Base-by-base conservation (phyloP, 2,888 invertebrate genomes). In the Rhagium mordax region DNA sequence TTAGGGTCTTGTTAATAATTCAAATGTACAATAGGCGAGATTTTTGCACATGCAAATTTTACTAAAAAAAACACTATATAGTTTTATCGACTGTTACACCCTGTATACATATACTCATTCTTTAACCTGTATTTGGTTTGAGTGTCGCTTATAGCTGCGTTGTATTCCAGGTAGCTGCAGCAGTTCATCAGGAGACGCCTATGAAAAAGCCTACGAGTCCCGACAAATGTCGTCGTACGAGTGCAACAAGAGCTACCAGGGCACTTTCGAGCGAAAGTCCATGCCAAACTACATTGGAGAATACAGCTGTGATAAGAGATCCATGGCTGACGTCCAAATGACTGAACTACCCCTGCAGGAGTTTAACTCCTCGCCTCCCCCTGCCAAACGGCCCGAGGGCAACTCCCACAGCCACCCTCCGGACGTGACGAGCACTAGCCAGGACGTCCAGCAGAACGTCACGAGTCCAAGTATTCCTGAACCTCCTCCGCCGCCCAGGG, bases 301-400 rank as follows among this genome's bases (percentile, higher is more conserved):
- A 84, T 93, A 92, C 83, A 92, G 91, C 85, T 74, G 79, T 62
- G 89, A 89, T 73, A 91, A 93, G 72, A 90, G 91, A 76, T 89
- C 91, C 15, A 86, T 92, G 81, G 90, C 91, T 1, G 92, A 92
- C 79, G 90, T 91, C 72, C 91, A 91, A 83, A 91, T 92, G 76
- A 88, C 89, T 48, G 93, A 94, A 82, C 88, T 94, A 57, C 91
- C 92, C 49, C 85, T 93, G 72, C 91, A 91, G 81, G 91, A 92
- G 81, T 91, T 91, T 82, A 91, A 91, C 78, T 90, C 90, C 57
- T 91, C 91, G 6, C 90, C 91, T 7, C 89, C 90, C 0, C 89
- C 90, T 74, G 77, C 89, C 86, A 84, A 91, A 89, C 82, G 90
- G 87, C 85, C 89, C 87, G 74, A 91, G 88, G 83, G 84, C 83